Conservation (phyloP, 2,797 vertebrate genomes). For the Oreochromis grahami region DNA sequence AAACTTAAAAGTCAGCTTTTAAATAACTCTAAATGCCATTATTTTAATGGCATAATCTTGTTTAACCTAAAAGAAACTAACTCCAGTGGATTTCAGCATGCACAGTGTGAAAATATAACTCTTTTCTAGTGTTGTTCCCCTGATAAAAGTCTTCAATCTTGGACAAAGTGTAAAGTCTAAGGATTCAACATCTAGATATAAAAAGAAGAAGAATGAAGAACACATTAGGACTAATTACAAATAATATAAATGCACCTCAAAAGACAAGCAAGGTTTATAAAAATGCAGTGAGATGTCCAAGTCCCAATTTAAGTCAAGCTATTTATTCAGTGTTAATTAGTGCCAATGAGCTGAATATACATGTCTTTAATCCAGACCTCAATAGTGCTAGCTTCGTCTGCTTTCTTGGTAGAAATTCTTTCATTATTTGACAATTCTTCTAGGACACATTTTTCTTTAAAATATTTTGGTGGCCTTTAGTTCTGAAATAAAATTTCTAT, state of each 20-base stretch:
- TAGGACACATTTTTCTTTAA: not conserved
- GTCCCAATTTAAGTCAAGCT: not conserved
- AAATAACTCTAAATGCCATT: not conserved
- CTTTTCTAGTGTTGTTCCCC: not conserved
- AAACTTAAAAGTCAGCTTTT: not conserved
- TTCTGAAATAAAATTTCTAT: not conserved
- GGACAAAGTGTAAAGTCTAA: not conserved
- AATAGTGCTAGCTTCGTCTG: rapidly evolving
- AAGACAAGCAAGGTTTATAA: not conserved
- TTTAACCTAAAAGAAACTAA: not conserved
- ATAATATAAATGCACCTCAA: not conserved
- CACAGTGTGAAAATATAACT: not conserved
- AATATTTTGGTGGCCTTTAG: not conserved
- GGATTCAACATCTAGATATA: not conserved
- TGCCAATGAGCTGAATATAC: not conserved
- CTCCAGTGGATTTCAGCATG: rapidly evolving
- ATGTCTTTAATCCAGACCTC: not conserved
- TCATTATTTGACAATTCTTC: not conserved
- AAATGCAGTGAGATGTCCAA: not conserved
- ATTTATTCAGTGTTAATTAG: not conserved
- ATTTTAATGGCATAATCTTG: not conserved
- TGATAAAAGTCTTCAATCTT: not conserved
- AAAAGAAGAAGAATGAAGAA: not conserved
- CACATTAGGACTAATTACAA: not conserved
- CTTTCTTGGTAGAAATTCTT: not conserved